A percentile compares a stretch with the other conserved stretches of the same genome.
Evolutionary conservation across 2,888 invertebrate genomes (phyloP).

Genomic region (Phasia obesa): DNA sequence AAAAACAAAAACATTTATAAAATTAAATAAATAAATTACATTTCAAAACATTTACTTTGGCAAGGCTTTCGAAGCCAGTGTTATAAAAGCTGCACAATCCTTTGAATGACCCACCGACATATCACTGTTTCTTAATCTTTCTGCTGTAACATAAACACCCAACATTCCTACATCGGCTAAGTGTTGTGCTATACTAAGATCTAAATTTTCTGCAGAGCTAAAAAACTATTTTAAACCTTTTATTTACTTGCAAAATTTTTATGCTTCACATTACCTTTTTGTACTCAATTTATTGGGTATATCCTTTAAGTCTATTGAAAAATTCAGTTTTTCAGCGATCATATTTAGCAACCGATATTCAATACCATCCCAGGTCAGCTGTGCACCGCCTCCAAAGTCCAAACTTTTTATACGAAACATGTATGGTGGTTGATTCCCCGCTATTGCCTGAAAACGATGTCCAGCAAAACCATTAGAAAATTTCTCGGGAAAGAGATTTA

Average conservation of each 20-base stretch:
- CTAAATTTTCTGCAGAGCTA: slow-evolving; percentile 86
- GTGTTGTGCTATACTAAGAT: slow-evolving; percentile 84
- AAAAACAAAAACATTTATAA: background rate
- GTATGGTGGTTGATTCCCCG: slow-evolving; percentile 89
- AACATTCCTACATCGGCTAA: slow-evolving; percentile 87
- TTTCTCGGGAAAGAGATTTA: slow-evolving; percentile 88
- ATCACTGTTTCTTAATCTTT: slow-evolving; percentile 84
- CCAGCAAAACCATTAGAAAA: slow-evolving; percentile 88
- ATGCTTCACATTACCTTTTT: slow-evolving; percentile 82
- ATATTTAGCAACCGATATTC: slow-evolving; percentile 87
- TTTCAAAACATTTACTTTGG: slow-evolving; percentile 84
- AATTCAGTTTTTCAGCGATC: slow-evolving; percentile 87
- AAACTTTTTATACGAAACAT: slow-evolving; percentile 84
- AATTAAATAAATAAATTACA: background rate
- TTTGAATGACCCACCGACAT: slow-evolving; percentile 86
- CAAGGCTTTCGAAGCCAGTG: slow-evolving; percentile 89
- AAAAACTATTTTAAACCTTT: background rate
- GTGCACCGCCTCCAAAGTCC: slow-evolving; percentile 76
- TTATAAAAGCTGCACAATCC: slow-evolving; percentile 91
- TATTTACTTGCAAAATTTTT: too few relatives aligned
- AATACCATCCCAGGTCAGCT: slow-evolving; percentile 86
- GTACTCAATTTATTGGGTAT: slow-evolving; percentile 81
- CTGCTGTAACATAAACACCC: slow-evolving; percentile 87
- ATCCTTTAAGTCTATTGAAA: slow-evolving; percentile 88
- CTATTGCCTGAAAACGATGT: slow-evolving; percentile 88